These are phyloP conservation scores for Falco biarmicus DNA, from an alignment of 2,797 vertebrate genomes.

Conservation along the genomic window DNA sequence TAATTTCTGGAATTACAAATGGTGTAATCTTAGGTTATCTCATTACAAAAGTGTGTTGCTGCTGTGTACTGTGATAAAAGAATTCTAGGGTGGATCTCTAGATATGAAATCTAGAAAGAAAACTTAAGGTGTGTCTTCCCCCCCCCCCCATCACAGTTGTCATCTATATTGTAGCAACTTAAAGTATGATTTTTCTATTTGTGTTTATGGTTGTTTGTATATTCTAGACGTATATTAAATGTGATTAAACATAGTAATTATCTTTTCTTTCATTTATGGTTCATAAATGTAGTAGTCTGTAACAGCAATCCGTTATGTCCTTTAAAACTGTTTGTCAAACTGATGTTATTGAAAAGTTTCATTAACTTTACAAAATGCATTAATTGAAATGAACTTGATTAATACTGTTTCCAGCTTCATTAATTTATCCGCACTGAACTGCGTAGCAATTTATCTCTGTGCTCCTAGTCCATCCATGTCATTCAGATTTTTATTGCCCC, in stretches of 20 bases:
- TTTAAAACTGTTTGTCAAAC: not conserved
- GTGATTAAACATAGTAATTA: not conserved
- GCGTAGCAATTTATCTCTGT: not conserved
- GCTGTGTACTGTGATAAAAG: not conserved
- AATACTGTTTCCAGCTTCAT: not conserved
- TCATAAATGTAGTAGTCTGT: not conserved
- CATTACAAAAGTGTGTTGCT: not conserved
- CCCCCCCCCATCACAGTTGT: not conserved
- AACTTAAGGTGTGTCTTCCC: not conserved
- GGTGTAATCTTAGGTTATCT: not conserved
- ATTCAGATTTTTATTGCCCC: not conserved
- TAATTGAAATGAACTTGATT: conserved; percentile 1
- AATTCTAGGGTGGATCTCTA: not conserved
- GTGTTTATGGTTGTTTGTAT: not conserved
- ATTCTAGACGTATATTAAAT: not conserved
- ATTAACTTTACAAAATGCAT: conserved; percentile 1
- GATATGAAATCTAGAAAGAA: not conserved
- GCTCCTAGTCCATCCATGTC: not conserved
- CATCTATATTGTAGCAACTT: not conserved
- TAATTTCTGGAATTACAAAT: not conserved
- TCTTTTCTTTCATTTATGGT: not conserved
- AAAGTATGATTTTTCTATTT: not conserved
- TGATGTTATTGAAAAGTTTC: not conserved
- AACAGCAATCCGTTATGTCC: not conserved
- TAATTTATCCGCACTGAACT: not conserved